These are phyloP conservation scores for Prinia subflava DNA, from an alignment of 2,113 vertebrate species.

Conservation along the genomic window DNA sequence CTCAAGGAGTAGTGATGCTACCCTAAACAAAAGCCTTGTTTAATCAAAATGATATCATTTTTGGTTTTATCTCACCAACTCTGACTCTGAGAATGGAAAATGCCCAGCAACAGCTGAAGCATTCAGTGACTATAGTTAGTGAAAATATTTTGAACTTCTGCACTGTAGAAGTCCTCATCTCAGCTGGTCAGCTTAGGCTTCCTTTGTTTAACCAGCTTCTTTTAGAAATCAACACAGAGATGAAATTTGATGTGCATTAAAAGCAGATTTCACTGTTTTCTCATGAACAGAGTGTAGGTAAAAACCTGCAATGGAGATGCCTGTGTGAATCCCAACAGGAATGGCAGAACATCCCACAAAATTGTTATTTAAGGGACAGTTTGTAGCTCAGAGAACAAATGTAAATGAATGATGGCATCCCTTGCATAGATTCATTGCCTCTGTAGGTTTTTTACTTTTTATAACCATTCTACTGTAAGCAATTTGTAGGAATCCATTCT, in stretches of 20 bases:
- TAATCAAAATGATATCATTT: neutral
- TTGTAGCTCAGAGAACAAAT: neutral
- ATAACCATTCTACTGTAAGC: neutral
- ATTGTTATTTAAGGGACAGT: neutral
- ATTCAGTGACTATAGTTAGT: neutral
- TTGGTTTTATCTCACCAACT: neutral
- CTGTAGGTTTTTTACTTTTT: fast-evolving
- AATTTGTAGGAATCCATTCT: neutral
- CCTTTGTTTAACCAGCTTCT: neutral
- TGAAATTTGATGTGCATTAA: neutral
- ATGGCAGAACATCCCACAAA: neutral
- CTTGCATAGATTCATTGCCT: neutral
- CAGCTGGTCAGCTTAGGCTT: neutral
- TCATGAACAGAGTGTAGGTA: neutral
- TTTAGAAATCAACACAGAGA: neutral
- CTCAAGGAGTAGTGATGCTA: neutral
- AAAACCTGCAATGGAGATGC: neutral
- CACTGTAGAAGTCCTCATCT: no score
- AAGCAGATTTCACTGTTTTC: neutral
- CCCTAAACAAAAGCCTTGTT: neutral
- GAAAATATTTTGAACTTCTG: neutral
- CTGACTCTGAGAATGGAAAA: neutral
- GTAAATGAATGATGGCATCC: fast-evolving
- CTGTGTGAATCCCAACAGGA: fast-evolving
- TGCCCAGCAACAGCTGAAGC: fast-evolving